Base-by-base conservation (phyloP, 2,113 vertebrate species). In the Rostratula benghalensis region DNA sequence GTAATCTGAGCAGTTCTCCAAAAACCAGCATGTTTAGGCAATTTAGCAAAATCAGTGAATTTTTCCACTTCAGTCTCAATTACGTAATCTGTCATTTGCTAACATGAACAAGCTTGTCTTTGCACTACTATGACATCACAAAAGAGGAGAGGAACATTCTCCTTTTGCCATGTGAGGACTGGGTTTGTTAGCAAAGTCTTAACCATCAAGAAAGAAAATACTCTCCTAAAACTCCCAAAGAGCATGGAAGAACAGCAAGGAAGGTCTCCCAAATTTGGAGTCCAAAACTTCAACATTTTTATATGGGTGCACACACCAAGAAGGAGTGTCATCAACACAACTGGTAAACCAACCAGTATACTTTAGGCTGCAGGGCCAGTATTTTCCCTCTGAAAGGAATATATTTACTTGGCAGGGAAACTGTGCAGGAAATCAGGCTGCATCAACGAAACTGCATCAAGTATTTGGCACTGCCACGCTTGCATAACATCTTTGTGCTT, bases 21-120 rank as follows among this genome's bases (percentile, higher is more conserved):
- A 86, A 86, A 96, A 75, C 9, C 31, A 45, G 50, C 30, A 41
- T 57, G 53, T 78, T 96, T 63, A 89, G 81, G 80, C 23, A 79
- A 54, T 17, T 75, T 84, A 83, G 71, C 30, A 88, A 96, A 97
- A 94, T 53, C 90, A 13, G 21, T 57, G 41, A 57, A 77, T 94
- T 94, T 63, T 95, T 74, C 83, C 93, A 84, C 45, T 89, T 97
- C 83, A 94, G 88, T 82, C 73, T 94, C 93, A 91, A 69, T 93
- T 94, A 95, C 68, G 74, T 92, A 70, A 96, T 64, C 90, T 93
- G 50, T 63, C 82, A 90, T 92, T 93, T 95, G 77, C 83, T 60
- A 89, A 94, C 37, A 79, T 33, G 79, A 90, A 82, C 46, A 87
- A 93, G 10, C 59, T 70, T 87, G 56, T 91, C 94, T 95, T 75